Base-by-base conservation (phyloP, 2,797 vertebrate genomes). In the Diglossa cyanea region DNA sequence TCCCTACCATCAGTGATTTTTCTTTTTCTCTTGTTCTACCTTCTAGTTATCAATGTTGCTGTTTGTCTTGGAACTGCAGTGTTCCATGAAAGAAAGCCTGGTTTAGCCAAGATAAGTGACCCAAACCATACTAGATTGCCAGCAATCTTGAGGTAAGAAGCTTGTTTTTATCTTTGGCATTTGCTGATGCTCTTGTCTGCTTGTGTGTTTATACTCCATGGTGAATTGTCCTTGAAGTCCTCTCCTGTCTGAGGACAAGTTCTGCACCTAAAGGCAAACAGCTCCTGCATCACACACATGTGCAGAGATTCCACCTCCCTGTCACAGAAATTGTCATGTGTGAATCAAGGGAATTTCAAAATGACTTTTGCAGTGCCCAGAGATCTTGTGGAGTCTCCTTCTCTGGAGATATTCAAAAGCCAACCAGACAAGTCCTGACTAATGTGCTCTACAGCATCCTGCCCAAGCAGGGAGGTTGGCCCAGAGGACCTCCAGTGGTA, bases 391-490 rank as follows among this genome's bases (percentile, higher is more conserved):
- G 35, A 54, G 11, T 37, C 18, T 55, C 62, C 35, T 44, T 68
- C 11, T 26, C 13, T 13, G 28, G 31, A 55, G 55, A 48, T 17
- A n/a, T 17, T 48, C 54, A 44, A 30, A 37, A 48, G 19, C n/a
- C n/a, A 50, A 10, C 31, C 17, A 35, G 31, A 17, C 55, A 33
- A 39, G 3, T 17, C 21, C 47, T 54, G 54, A 35, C 15, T 35
- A 23, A 67, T 0, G 1, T 26, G 55, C 5, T 33, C 37, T 39
- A 8, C 37, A n/a, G 35, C 28, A n/a, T 11, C 19, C 42, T 44
- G 28, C 28, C 28, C 21, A 21, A 19, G 10, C 63, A 61, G 23
- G 16, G 31, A 61, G 35, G 13, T 10, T 67, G 77, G 39, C 6
- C 39, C 40, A 26, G 10, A n/a, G 28, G 16, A 62, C 11, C 19